phyloP scores from a whole-genome alignment of 1,140 invertebrate genomes.

The Rhizoglyphus robini region DNA sequence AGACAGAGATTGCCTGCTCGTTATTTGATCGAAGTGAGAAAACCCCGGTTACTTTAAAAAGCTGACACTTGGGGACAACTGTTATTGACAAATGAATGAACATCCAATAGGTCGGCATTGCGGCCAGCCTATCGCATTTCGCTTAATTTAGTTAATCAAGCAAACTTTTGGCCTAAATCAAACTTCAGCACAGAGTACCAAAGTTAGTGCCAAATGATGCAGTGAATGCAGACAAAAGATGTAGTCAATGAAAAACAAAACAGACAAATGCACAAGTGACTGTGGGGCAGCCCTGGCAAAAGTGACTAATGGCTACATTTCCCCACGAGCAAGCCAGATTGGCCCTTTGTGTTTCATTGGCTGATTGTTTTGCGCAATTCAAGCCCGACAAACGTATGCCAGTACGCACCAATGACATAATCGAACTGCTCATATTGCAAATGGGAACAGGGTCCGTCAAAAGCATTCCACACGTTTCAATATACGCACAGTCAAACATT shows the following conservation, averaged over 20 bases:
- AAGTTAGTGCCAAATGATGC: slow-evolving; percentile 7
- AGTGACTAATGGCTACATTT: slow-evolving; percentile 12
- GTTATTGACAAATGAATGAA: neutral
- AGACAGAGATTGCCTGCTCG: too few species aligned
- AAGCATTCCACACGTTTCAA: too few species aligned
- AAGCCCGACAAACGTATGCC: neutral
- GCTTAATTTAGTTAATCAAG: slow-evolving; percentile 12
- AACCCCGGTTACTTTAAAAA: neutral
- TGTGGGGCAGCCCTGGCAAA: neutral
- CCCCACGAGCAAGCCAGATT: neutral
- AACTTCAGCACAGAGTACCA: neutral
- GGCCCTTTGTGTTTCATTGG: neutral
- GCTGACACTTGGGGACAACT: neutral
- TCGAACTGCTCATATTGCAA: too few species aligned
- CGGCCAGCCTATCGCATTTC: neutral
- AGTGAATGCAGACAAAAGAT: neutral
- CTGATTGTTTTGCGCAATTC: neutral
- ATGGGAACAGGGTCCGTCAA: neutral
- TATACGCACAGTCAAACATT: too few species aligned
- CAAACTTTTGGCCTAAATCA: slow-evolving; percentile 9
- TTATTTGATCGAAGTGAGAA: neutral
- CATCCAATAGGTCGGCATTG: neutral
- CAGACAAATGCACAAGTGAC: neutral
- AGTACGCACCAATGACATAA: neutral
- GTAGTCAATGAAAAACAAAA: slow-evolving; percentile 6